A percentile compares a stretch with the other conserved stretches of the same genome.
These are phyloP conservation scores for Hydraecia micacea DNA, from an alignment of 2,888 invertebrate genomes.

Conservation along the genomic window DNA sequence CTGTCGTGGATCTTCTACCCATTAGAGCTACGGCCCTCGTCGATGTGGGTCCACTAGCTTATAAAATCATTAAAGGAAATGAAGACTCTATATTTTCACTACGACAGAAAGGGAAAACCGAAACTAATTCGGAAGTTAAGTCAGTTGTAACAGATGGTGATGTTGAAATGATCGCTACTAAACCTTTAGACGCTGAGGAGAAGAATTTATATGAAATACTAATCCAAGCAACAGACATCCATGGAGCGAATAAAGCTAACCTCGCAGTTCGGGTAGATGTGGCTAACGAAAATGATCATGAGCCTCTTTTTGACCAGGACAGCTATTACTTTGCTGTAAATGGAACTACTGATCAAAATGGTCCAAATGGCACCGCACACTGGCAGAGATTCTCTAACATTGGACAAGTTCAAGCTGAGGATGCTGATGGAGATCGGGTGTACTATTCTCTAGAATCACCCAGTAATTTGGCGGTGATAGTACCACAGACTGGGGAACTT, in stretches of 20 bases:
- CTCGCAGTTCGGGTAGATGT: slow-evolving; percentile 94
- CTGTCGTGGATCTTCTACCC: slow-evolving; percentile 93
- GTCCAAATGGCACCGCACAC: slow-evolving; percentile 91
- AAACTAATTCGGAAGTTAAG: slow-evolving; percentile 85
- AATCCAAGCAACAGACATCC: slow-evolving; percentile 94
- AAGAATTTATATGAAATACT: slow-evolving; percentile 93
- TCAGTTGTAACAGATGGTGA: slow-evolving; percentile 91
- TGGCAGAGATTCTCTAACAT: slow-evolving; percentile 96
- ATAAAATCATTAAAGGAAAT: slow-evolving; percentile 95
- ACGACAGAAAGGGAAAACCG: slow-evolving; percentile 89
- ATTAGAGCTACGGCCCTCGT: slow-evolving; percentile 93
- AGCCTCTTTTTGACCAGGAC: slow-evolving; percentile 94
- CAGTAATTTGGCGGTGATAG: slow-evolving; percentile 95
- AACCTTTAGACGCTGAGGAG: slow-evolving; percentile 94
- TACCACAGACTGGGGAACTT: slow-evolving; percentile 97
- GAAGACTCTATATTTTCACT: slow-evolving; percentile 94
- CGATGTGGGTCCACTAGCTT: slow-evolving; percentile 93
- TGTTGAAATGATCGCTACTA: slow-evolving; percentile 93
- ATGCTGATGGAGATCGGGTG: slow-evolving; percentile 97
- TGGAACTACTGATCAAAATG: slow-evolving; percentile 90
- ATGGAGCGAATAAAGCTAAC: slow-evolving; percentile 94
- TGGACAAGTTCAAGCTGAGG: slow-evolving; percentile 96
- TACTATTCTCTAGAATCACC: slow-evolving; percentile 95
- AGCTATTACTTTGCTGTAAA: slow-evolving; percentile 94
- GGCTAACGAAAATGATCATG: slow-evolving; percentile 97